phyloP scores from a whole-genome alignment of 1,140 invertebrate genomes.

The Micrasema longulum region DNA sequence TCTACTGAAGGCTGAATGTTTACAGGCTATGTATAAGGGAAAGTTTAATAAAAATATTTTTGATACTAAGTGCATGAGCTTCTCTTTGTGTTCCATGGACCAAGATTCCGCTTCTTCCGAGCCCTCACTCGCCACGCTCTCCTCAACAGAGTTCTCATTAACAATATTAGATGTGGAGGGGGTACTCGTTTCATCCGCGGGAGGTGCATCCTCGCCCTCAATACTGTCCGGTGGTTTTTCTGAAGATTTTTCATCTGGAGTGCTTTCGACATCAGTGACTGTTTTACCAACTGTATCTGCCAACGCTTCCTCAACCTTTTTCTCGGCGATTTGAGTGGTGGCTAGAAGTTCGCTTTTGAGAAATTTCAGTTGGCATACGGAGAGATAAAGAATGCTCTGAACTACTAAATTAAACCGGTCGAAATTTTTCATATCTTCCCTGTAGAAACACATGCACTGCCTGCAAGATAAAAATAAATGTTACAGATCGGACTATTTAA shows the following conservation, averaged over 20 bases:
- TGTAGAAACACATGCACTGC: conserved; percentile 93
- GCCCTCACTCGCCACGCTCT: conserved; percentile 55
- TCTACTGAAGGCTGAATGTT: conserved; percentile 82
- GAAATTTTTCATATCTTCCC: conserved; percentile 91
- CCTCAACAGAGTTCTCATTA: conserved; percentile 48
- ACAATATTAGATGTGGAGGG: conserved; percentile 31
- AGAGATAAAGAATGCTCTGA: conserved; percentile 82
- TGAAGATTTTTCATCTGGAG: conserved; percentile 42
- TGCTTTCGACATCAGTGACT: conserved; percentile 51
- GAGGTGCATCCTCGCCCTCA: conserved; percentile 47
- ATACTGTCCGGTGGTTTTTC: conserved; percentile 49
- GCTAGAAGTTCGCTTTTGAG: conserved; percentile 72
- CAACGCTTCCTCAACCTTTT: conserved; percentile 46
- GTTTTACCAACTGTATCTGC: conserved; percentile 52
- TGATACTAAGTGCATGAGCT: conserved; percentile 81
- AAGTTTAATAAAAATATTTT: conserved; percentile 89
- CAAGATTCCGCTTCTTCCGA: conserved; percentile 66
- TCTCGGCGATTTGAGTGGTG: conserved; percentile 50
- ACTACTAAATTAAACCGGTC: conserved; percentile 88
- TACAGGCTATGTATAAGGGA: conserved; percentile 92
- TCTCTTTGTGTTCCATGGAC: conserved; percentile 82
- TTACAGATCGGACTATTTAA: too few relatives aligned
- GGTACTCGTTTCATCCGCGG: conserved; percentile 55
- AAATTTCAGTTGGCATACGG: conserved; percentile 80
- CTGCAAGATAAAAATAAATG: conserved; percentile 62